Evolutionary conservation across 2,888 invertebrate genomes (phyloP).

Genomic region (Calameuta pallipes): DNA sequence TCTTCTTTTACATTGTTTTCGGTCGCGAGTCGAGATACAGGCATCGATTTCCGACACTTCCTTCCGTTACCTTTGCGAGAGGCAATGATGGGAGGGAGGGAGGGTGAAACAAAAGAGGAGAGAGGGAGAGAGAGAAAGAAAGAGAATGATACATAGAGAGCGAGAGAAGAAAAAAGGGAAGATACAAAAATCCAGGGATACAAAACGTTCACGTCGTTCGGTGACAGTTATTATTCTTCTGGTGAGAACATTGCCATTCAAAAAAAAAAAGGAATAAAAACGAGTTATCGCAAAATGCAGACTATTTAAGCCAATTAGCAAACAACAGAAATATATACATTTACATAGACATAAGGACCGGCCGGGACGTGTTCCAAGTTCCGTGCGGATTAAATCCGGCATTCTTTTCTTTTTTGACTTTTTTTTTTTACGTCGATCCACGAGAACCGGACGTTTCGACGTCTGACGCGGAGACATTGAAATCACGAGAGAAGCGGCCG

Average conservation of each 20-base stretch:
- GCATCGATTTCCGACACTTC: not conserved
- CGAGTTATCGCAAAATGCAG: slow-evolving; percentile 56
- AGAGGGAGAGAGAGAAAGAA: not conserved
- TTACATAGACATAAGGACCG: slow-evolving; percentile 60
- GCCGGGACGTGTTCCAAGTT: slow-evolving; percentile 56
- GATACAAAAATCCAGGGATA: not conserved
- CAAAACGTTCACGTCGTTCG: slow-evolving; percentile 46
- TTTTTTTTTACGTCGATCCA: not conserved
- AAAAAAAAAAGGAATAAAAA: slow-evolving; percentile 27
- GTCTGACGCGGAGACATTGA: not conserved
- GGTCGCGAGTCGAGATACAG: not conserved
- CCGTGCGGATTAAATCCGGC: not conserved
- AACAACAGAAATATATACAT: slow-evolving; percentile 64
- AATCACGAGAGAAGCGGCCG: not conserved
- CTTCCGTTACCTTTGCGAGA: not conserved
- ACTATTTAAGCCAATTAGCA: slow-evolving; percentile 64
- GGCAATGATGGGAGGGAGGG: not conserved
- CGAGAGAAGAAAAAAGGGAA: not conserved
- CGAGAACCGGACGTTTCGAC: not conserved
- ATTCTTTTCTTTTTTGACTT: not conserved
- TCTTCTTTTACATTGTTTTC: slow-evolving; percentile 12
- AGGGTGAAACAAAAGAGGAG: not conserved
- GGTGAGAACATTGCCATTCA: slow-evolving; percentile 52
- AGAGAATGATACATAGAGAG: not conserved
- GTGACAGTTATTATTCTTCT: slow-evolving; percentile 46